Percentiles rank a stretch among this genome's conserved stretches.
Conservation (phyloP, 2,113 vertebrate species). For the Aphyosemion australe region DNA sequence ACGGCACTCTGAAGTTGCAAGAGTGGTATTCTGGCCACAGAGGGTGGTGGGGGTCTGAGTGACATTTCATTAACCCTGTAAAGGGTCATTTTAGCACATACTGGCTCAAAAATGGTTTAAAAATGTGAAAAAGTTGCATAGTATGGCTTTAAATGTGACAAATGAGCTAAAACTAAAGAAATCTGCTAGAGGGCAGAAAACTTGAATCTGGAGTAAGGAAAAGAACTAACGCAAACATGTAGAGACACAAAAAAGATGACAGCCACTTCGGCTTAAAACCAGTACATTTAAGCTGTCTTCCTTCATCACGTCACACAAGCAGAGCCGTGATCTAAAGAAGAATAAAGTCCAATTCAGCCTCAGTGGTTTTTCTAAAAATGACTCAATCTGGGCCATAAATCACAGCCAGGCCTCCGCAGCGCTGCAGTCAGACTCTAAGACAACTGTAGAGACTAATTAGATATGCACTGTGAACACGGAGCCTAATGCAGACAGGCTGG, state of each 20-base stretch:
- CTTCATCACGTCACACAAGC: constrained; percentile 13
- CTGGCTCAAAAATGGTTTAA: too few species aligned
- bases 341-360: constrained; percentile 18
- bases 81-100: too few species aligned
- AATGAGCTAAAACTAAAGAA: too few species aligned
- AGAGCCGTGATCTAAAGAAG: constrained; percentile 9
- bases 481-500: constrained; percentile 40
- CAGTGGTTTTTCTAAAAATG: constrained; percentile 30
- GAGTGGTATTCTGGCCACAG: too few species aligned
- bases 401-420: constrained; percentile 40
- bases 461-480: constrained; percentile 55
- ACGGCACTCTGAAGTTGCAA: too few species aligned
- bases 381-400: constrained; percentile 50
- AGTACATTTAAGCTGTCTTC: neutral
- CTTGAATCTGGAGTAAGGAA: neutral
- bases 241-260: neutral
- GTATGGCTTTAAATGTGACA: too few species aligned
- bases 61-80: too few species aligned
- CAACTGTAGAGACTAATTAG: constrained; percentile 60
- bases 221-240: neutral
- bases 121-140: too few species aligned
- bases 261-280: constrained; percentile 3
- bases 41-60: too few species aligned
- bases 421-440: constrained; percentile 43
- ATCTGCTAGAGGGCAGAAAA: too few species aligned